A percentile compares a stretch with the other conserved stretches of the same genome.
phyloP scores from a whole-genome alignment of 2,888 invertebrate species.

The Listrodromus nycthemerus region DNA sequence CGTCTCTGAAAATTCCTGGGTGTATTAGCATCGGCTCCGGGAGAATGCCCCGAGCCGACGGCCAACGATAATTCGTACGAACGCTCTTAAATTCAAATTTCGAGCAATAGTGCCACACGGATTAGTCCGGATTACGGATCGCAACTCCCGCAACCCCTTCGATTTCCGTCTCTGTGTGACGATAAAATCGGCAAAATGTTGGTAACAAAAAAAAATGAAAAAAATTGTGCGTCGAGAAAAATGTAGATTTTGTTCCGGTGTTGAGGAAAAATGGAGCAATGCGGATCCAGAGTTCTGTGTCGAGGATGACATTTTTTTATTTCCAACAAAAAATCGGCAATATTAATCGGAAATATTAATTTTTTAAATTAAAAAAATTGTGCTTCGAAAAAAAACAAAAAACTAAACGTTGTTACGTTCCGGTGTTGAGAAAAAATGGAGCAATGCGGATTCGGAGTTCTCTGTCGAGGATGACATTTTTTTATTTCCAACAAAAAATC shows the following conservation, averaged over 20 bases:
- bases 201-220: not conserved
- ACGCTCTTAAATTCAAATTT: slow-evolving; percentile 36
- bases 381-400: not conserved
- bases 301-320: not conserved
- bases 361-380: not conserved
- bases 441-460: not conserved
- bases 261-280: not conserved
- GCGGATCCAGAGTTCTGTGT: not conserved
- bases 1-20: slow-evolving; percentile 44
- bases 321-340: not conserved
- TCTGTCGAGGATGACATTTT: not conserved
- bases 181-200: not conserved
- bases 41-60: slow-evolving; percentile 6
- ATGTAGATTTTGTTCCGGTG: not conserved
- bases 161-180: not conserved
- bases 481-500: not conserved
- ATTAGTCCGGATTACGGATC: not conserved
- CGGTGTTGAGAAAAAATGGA: not conserved
- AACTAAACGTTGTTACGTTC: too few relatives aligned
- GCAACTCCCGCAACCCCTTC: not conserved
- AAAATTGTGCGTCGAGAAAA: not conserved
- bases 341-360: too few relatives aligned
- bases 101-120: not conserved
- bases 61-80: slow-evolving; percentile 8
- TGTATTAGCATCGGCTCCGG: slow-evolving; percentile 26